These are phyloP conservation scores for Nephrotoma guestfalica DNA, from an alignment of 2,888 invertebrate genomes.

Conservation along the genomic window DNA sequence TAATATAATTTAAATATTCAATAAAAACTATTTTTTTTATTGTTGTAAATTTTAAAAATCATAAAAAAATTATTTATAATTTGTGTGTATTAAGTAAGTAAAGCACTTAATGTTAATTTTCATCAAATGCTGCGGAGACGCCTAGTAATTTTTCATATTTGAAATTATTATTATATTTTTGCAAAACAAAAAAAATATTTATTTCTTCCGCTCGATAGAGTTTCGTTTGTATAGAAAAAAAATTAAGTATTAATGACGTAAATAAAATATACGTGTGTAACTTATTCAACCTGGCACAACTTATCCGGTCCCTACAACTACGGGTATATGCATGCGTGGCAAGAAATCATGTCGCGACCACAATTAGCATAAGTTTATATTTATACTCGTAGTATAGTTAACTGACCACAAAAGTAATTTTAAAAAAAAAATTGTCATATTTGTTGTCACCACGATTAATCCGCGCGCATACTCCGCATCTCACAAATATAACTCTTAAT, in stretches of 20 bases:
- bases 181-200: neutral
- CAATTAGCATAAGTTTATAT: neutral
- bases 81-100: neutral
- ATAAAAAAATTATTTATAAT: neutral
- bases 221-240: neutral
- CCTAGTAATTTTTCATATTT: neutral
- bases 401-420: neutral
- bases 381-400: neutral
- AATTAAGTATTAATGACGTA: neutral
- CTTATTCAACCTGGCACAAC: neutral
- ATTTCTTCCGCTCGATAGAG: neutral
- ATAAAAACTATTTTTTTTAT: neutral
- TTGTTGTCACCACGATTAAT: neutral
- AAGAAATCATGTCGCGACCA: neutral
- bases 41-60: neutral
- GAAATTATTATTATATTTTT: neutral
- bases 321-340: neutral
- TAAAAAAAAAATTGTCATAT: neutral
- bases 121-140: neutral
- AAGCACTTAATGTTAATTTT: neutral
- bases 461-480: neutral
- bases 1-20: neutral
- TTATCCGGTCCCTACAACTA: neutral
- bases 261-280: neutral
- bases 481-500: neutral